Evolutionary conservation across 1,140 invertebrate genomes (phyloP), one percentile per base, ranked within the genome.

Genomic region (Holotrichia oblita): DNA sequence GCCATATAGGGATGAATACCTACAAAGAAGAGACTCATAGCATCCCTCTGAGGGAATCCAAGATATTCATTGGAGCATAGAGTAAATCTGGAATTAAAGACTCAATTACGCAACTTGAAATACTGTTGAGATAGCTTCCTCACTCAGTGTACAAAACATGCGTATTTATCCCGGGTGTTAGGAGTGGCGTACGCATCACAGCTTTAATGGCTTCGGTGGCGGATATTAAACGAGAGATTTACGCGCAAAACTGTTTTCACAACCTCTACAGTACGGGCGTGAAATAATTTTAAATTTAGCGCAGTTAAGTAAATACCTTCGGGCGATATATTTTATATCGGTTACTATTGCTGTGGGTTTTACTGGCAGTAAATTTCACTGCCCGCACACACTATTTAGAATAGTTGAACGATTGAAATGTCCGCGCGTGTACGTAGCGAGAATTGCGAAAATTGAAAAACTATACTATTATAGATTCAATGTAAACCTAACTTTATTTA

Each of bases 81-180:
- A n/a, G n/a, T n/a, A n/a, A n/a, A n/a, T n/a, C n/a, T n/a, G n/a
- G n/a, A n/a, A n/a, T n/a, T n/a, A n/a, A n/a, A n/a, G n/a, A n/a
- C n/a, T n/a, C n/a, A n/a, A n/a, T n/a, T n/a, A n/a, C n/a, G n/a
- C 27, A 34, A 34, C 4, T 34, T 2, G 27, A 34, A 97, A 88
- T 93, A 1, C 27, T 34, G 27, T 34, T 34, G 2, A 34, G 27
- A 34, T 34, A 34, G 27, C 4, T 34, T 1, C 27, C 4, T 34
- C 27, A 4, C 27, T 14, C 14, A 17, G 6, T 55, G 48, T 55
- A 55, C 48, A 55, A 55, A 17, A 17, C 12, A 17, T 55, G 48
- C 17, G 12, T 55, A 55, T 55, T 55, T 55, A 55, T 55, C 17
- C 14, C 48, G 6, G 48, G n/a, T n/a, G 48, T 55, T 55, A 55